Evolutionary conservation across 2,888 invertebrate species (phyloP).

Genomic region (Pammene fasciana): DNA sequence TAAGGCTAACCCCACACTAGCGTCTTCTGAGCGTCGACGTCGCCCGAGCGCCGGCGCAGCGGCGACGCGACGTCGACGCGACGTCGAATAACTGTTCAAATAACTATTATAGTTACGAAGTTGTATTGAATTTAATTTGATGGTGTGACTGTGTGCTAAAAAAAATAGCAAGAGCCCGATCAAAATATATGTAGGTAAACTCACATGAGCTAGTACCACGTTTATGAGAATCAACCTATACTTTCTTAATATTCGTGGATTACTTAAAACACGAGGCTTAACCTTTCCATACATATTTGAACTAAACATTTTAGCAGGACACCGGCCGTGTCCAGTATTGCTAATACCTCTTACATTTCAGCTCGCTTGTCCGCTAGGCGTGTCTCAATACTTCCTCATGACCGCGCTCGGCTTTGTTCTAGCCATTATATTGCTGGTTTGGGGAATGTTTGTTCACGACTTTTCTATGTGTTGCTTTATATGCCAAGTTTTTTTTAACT

Average conservation of each 20-base stretch:
- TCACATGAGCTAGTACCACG: no score
- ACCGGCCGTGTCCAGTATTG: neutral
- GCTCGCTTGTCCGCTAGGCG: constrained; percentile 42
- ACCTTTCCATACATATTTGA: neutral
- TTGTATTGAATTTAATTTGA: no score
- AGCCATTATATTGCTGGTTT: constrained; percentile 43
- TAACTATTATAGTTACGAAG: no score
- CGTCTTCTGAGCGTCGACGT: no score
- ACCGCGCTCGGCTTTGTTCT: constrained; percentile 54
- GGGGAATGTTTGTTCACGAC: constrained; percentile 53
- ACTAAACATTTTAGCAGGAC: neutral
- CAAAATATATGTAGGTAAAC: no score
- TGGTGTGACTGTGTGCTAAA: no score
- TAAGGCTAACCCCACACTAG: no score
- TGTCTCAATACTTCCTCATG: constrained; percentile 47
- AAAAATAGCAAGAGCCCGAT: no score
- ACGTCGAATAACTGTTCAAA: no score
- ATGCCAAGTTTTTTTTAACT: constrained; percentile 12
- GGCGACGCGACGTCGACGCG: no score
- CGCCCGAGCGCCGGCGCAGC: no score
- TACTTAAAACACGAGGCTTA: neutral
- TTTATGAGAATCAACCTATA: neutral
- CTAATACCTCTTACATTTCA: constrained; percentile 11
- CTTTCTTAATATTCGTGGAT: neutral
- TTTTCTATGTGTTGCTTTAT: constrained; percentile 22